Evolutionary conservation across 1,140 invertebrate species (phyloP).

Genomic region (Microplitis mediator): DNA sequence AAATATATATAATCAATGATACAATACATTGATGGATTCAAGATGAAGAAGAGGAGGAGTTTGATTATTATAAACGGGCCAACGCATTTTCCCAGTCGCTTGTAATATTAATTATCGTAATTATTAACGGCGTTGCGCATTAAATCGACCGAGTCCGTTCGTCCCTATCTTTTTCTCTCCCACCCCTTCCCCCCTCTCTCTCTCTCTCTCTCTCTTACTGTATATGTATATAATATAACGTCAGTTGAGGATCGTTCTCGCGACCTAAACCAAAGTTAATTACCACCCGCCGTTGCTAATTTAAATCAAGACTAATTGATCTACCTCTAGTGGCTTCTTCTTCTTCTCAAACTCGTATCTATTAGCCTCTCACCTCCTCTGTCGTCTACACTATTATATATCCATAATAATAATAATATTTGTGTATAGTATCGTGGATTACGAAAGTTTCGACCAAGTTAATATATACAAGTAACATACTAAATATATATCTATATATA

Average conservation of each 20-base stretch:
- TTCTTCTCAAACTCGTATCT: neutral
- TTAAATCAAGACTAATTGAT: slow-evolving; percentile 60
- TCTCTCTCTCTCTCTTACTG: too few relatives aligned
- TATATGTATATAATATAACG: too few relatives aligned
- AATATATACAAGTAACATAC: neutral
- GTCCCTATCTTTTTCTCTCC: too few relatives aligned
- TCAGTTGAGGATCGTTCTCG: neutral
- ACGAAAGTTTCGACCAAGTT: slow-evolving; percentile 11
- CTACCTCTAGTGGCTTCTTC: slow-evolving; percentile 28
- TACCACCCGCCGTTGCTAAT: slow-evolving; percentile 49
- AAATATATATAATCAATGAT: too few relatives aligned
- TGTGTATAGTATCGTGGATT: neutral
- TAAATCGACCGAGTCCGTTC: slow-evolving; percentile 13
- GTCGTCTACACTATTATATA: too few relatives aligned
- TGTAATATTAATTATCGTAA: slow-evolving; percentile 27
- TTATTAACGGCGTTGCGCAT: slow-evolving; percentile 25
- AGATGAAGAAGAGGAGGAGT: neutral
- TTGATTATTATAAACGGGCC: neutral
- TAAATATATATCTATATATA: too few relatives aligned
- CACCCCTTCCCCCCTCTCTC: neutral
- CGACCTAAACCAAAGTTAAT: slow-evolving; percentile 51
- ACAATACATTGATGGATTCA: too few relatives aligned
- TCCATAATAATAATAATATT: too few relatives aligned
- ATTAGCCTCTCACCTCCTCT: slow-evolving; percentile 16
- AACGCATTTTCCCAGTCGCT: neutral